Base-by-base conservation (phyloP, 2,888 invertebrate species). In the Biston betularia region DNA sequence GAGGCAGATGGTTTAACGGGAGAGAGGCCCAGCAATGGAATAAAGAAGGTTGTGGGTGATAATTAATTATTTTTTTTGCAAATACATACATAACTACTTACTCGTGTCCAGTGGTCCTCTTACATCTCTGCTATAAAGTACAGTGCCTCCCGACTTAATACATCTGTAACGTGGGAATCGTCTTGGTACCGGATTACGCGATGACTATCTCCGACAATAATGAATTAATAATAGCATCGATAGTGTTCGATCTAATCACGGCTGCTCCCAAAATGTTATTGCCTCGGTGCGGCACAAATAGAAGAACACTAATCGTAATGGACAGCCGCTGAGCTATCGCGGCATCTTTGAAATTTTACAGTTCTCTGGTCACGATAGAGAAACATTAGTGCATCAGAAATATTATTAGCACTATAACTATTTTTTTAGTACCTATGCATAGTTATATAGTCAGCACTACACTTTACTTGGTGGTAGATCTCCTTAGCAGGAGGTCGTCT, bases 161-260 rank as follows among this genome's bases (percentile, higher is more conserved):
- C 83, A 87, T 87, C 84, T 78, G 87, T 87, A 87, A 88, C 91
- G 92, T 92, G 92, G 88, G 92, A 92, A 90, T 86, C 83, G 79
- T 87, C 84, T 86, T 82, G 83, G 79, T 83, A 86, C 78, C 86
- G 88, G 89, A 89, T 92, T 92, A 92, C 87, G 83, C 77, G 90
- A 92, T 90, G 83, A 70, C 77, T 89, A 91, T 92, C 91, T 69
- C 57, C 72, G 76, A 83, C 85, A 88, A 89, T 87, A 89, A 88
- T 89, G 84, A 88, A 89, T 89, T 90, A 89, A 89, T 90, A 89
- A 88, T 87, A 85, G 85, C 82, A 82, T 84, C 83, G 85, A 89
- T 89, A 83, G 80, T 79, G 80, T 73, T 76, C 73, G 89, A 89
- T 89, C 79, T 82, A 81, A 90, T 91, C 89, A 44, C 54, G 58